Evolutionary conservation across 2,888 invertebrate genomes (phyloP).

Genomic region (Scaptomyza polygonia): DNA sequence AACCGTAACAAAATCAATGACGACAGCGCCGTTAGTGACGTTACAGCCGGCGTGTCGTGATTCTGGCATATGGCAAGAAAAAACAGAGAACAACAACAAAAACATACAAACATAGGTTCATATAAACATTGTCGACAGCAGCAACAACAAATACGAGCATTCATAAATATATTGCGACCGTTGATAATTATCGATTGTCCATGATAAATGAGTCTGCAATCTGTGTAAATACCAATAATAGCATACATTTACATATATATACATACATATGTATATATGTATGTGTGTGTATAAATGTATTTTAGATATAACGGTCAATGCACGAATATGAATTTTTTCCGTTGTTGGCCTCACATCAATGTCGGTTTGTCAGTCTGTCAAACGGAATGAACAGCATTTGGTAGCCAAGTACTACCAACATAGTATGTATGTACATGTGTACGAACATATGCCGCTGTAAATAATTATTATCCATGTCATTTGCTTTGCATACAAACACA

Average conservation of each 20-base stretch:
- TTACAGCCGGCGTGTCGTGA: conserved; percentile 57
- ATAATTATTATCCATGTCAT: conserved; percentile 61
- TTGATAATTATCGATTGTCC: conserved; percentile 47
- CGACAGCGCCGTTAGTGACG: conserved; percentile 57
- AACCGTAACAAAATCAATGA: conserved; percentile 52
- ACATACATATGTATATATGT: background rate
- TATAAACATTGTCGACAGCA: conserved; percentile 41
- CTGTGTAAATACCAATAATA: conserved; percentile 38
- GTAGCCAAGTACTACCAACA: conserved; percentile 46
- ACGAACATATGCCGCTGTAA: conserved; percentile 43
- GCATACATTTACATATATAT: conserved; percentile 13
- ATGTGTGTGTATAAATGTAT: background rate
- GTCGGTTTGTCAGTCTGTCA: conserved; percentile 51
- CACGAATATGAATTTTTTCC: conserved; percentile 63
- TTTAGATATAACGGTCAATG: conserved; percentile 66
- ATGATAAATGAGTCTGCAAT: conserved; percentile 54
- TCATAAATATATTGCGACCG: conserved; percentile 43
- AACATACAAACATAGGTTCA: conserved; percentile 29
- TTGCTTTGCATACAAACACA: conserved; percentile 30
- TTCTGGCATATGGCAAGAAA: conserved; percentile 67
- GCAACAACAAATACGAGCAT: conserved; percentile 45
- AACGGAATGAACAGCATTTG: conserved; percentile 55
- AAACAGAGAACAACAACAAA: conserved; percentile 47
- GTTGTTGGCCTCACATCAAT: conserved; percentile 42
- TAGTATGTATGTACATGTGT: conserved; percentile 10